phyloP scores from a whole-genome alignment of 2,113 vertebrate species.

The Podarcis muralis region DNA sequence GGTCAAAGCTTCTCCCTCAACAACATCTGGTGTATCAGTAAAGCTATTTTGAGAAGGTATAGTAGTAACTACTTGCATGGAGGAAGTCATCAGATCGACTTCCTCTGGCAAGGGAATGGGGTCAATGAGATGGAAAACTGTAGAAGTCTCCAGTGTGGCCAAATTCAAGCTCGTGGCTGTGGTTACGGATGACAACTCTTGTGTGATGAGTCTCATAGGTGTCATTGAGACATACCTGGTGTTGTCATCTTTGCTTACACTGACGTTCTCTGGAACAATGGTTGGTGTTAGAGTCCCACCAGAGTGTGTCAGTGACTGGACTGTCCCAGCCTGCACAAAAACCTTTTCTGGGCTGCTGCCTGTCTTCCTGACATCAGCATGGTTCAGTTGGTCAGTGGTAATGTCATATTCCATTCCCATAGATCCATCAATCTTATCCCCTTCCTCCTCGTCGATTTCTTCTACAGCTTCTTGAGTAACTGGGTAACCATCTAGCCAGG shows the following conservation, averaged over 20 bases:
- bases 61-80: conserved; percentile 48
- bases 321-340: conserved; percentile 40
- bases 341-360: conserved; percentile 46
- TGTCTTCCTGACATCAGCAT: conserved; percentile 63
- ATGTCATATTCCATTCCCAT: conserved; percentile 69
- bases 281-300: conserved; percentile 47
- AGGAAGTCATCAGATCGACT: conserved; percentile 32
- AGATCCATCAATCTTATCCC: conserved; percentile 70
- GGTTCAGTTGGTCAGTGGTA: conserved; percentile 70
- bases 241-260: conserved; percentile 32
- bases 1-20: conserved; percentile 75
- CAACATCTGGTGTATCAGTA: conserved; percentile 58
- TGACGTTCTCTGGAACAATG: conserved; percentile 63
- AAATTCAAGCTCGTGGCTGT: conserved; percentile 54
- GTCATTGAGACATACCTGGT: conserved; percentile 39
- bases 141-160: conserved; percentile 62
- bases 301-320: conserved; percentile 39
- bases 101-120: conserved; percentile 43
- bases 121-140: conserved; percentile 33
- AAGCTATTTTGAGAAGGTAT: conserved; percentile 52
- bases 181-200: conserved; percentile 37
- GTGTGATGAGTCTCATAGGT: conserved; percentile 51
- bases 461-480: conserved; percentile 75
- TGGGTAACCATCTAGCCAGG: conserved; percentile 92
- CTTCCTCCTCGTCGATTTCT: conserved; percentile 63